A percentile compares a stretch with the other conserved stretches of the same genome.
Evolutionary conservation across 2,113 vertebrate species (phyloP).

Genomic region (Crotalus viridis): DNA sequence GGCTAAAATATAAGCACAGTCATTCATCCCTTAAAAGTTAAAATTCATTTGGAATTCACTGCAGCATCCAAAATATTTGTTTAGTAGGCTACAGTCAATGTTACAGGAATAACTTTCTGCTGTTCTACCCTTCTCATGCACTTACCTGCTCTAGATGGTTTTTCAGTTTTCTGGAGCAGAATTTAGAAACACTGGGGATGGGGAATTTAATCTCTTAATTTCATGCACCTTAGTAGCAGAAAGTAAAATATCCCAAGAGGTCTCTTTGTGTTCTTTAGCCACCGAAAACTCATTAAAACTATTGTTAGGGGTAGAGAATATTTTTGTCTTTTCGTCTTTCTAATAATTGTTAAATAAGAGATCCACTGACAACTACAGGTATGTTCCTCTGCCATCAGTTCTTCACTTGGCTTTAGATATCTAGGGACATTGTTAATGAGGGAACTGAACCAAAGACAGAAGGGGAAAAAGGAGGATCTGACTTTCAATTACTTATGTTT

Average conservation of each 20-base stretch:
- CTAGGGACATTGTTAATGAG: neutral
- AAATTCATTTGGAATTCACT: neutral
- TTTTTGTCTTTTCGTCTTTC: neutral
- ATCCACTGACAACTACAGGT: neutral
- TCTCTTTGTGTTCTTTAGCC: neutral
- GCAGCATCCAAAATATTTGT: neutral
- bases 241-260: neutral
- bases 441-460: neutral
- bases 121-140: neutral
- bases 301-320: neutral
- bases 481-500: neutral
- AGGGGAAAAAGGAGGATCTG: neutral
- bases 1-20: neutral
- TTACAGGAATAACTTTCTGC: neutral
- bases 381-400: neutral
- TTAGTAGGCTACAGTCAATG: neutral
- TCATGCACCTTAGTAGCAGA: neutral
- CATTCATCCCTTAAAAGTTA: neutral
- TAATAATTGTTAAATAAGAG: neutral
- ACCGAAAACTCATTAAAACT: neutral
- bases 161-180: neutral
- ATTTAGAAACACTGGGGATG: neutral
- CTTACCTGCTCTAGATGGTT: neutral
- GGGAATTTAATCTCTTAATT: neutral
- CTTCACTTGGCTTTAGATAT: neutral